Conservation (phyloP, 2,113 vertebrate genomes). For the Donacobius atricapilla region DNA sequence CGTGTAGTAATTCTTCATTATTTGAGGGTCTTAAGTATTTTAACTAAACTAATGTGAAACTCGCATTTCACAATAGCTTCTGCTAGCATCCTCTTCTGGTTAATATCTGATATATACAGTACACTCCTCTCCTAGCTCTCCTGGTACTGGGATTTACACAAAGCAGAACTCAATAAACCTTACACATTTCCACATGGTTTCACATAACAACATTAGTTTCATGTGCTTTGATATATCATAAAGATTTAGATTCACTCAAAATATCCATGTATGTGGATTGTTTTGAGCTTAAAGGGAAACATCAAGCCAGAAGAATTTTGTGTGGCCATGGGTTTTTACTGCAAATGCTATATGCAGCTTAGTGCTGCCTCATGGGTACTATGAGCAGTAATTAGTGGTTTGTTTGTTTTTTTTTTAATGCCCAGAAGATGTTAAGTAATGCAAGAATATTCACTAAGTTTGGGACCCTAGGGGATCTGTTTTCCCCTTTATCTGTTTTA, state of each 20-base stretch:
- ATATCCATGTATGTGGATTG: background rate
- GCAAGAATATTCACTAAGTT: background rate
- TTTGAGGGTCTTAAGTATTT: background rate
- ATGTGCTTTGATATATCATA: background rate
- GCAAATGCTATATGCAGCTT: background rate
- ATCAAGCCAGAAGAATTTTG: background rate
- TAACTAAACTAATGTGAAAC: background rate
- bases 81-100: background rate
- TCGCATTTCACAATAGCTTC: background rate
- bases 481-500: background rate
- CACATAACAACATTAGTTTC: background rate
- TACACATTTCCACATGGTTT: background rate
- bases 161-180: background rate
- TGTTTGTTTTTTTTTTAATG: background rate
- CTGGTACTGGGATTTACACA: background rate
- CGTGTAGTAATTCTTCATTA: background rate
- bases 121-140: background rate
- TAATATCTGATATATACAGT: background rate
- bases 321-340: background rate
- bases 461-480: background rate
- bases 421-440: background rate
- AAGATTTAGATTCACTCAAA: background rate
- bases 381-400: background rate
- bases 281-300: background rate
- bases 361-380: background rate